Evolutionary conservation across 1,140 invertebrate species (phyloP), one percentile per base, ranked within the genome.

Genomic region (Drosophila truncata): DNA sequence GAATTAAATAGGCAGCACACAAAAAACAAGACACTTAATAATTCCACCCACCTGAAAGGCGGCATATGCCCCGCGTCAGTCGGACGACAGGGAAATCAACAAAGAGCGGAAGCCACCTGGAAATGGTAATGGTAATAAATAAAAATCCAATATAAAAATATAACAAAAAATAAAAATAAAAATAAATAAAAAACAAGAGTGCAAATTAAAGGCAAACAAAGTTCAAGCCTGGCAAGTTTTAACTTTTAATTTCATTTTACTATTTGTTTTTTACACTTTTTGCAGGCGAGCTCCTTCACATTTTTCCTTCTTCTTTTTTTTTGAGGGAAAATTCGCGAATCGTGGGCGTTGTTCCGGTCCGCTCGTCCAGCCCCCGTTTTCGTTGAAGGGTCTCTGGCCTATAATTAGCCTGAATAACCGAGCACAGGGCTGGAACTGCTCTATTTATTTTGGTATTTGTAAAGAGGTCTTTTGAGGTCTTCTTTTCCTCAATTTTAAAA

Each of bases 311-410:
- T 18, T 20, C 13, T 18, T 44, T 78, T 84, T 78, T 25, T 35
- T 50, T 14, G 37, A 20, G 37, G 41, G 41, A 58, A 73, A 76
- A 57, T 72, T 16, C 57, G 57, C 52, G 75, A 87, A 77, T 83
- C 67, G 80, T 83, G 71, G 84, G 83, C 83, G 83, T 87, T 73
- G 29, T 87, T 87, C 83, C 83, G 83, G 82, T 70, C 69, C 62
- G 83, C 84, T 76, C 82, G 82, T 72, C 65, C 72, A 76, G 78
- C 81, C 81, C 75, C 73, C 47, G 18, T n/a, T 55, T 39, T 58
- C 14, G 14, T 3, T n/a, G 33, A 55, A 55, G 52, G 31, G 33
- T 16, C 52, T 25, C 31, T 18, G 57, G n/a, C 33, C 35, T 33
- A 13, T 67, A 35, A 49, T 71, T 70, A 70, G 13, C 29, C 29